Evolutionary conservation across 2,888 invertebrate genomes (phyloP), one percentile per base, ranked within the genome.

Genomic region (Diloba caeruleocephala): DNA sequence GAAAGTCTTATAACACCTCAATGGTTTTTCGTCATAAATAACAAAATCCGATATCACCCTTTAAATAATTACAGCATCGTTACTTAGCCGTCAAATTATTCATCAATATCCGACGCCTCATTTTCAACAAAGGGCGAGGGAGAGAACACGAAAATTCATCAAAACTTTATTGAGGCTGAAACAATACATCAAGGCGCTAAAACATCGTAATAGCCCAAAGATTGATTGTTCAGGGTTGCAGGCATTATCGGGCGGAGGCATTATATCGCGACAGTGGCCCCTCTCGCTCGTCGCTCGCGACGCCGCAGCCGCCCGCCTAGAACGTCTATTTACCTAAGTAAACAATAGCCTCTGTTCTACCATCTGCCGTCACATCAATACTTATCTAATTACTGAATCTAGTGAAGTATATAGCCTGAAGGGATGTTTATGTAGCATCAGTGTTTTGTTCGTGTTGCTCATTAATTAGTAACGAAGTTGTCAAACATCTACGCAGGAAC

Each of bases 141-240:
- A 77, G 83, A 84, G 83, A 88, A 88, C 86, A 87, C 83, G 87
- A 89, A 91, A 89, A 91, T 93, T 90, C 89, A 92, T 92, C 92
- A 92, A 91, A 92, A 93, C 90, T 92, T 92, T 90, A 91, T 92
- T 91, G 89, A 90, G 84, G 88, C 90, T 87, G 87, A 90, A 92
- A 92, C 92, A 92, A 92, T 92, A 92, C 90, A 91, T 91, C 90
- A 89, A 88, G 89, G 85, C 88, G 90, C 89, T 91, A 92, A 92
- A 90, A 89, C 90, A 91, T 90, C 87, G 86, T 90, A 91, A 92
- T 92, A 89, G 90, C 81, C 85, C 78, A 81, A 86, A 92, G 92
- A 92, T 92, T 91, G 91, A 92, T 92, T 86, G 89, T 89, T 85
- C 74, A 72, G 81, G 79, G 84, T 80, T 86, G 83, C 85, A 84